phyloP scores from a whole-genome alignment of 2,888 invertebrate genomes.

The Nasonia oneida region DNA sequence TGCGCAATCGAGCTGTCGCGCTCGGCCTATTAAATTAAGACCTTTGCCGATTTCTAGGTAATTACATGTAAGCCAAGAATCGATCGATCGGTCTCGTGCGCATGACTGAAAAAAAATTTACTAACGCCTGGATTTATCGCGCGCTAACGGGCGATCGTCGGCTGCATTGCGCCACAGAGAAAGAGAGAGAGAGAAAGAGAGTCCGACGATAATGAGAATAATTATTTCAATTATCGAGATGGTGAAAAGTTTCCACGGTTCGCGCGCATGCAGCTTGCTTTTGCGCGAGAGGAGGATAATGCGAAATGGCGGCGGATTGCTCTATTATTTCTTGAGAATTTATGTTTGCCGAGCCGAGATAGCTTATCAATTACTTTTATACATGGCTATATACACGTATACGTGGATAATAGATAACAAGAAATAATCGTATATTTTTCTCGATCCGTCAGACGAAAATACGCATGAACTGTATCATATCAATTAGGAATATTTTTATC shows the following conservation, averaged over 20 bases:
- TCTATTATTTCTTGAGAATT: slow-evolving; percentile 32
- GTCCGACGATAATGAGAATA: slow-evolving; percentile 43
- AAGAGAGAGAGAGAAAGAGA: no score
- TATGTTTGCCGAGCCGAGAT: background rate
- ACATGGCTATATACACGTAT: background rate
- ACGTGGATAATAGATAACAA: background rate
- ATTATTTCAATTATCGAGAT: slow-evolving; percentile 55
- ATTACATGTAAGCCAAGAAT: slow-evolving; percentile 14
- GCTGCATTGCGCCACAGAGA: background rate
- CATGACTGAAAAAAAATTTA: slow-evolving; percentile 26
- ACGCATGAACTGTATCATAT: background rate
- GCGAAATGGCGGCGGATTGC: slow-evolving; percentile 1
- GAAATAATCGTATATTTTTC: slow-evolving; percentile 2
- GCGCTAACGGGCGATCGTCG: slow-evolving; percentile 21
- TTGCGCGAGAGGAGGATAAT: slow-evolving; percentile 2
- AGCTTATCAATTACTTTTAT: slow-evolving; percentile 26
- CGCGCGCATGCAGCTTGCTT: background rate
- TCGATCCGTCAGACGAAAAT: slow-evolving; percentile 7
- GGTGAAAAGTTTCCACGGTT: slow-evolving; percentile 38
- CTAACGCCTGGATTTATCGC: slow-evolving; percentile 12
- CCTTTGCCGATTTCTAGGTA: slow-evolving; percentile 28
- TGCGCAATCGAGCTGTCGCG: slow-evolving; percentile 43
- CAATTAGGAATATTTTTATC: slow-evolving; percentile 11
- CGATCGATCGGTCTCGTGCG: background rate
- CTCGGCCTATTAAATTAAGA: slow-evolving; percentile 36